Percentiles rank a stretch among this genome's conserved stretches.
Evolutionary conservation across 64 coral and sea anemone genomes (phyloP).

Genomic region (Stylophora pistillata): DNA sequence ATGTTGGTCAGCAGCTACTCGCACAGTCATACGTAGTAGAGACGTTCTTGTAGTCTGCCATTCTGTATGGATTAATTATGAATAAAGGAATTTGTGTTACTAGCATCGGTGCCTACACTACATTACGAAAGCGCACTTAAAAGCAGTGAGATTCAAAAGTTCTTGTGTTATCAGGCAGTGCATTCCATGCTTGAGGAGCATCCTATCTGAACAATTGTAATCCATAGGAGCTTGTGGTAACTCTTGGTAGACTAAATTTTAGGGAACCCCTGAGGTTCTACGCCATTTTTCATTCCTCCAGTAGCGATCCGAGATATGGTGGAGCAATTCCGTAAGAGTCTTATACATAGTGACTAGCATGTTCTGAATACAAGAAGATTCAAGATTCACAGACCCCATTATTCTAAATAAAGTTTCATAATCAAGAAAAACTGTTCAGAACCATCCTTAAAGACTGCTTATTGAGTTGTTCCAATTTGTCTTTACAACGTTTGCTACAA

Average conservation of each 20-base stretch:
- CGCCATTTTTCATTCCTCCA: slow-evolving; percentile 6
- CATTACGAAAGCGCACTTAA: slow-evolving; percentile 23
- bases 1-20: slow-evolving; percentile 15
- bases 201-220: slow-evolving; percentile 13
- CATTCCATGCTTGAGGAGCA: slow-evolving; percentile 30
- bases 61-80: background rate
- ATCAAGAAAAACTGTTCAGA: too few relatives aligned
- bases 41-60: slow-evolving; percentile 9
- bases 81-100: background rate
- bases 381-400: too few relatives aligned
- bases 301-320: slow-evolving; percentile 14
- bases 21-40: background rate
- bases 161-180: slow-evolving; percentile 20
- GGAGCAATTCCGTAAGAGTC: slow-evolving; percentile 23
- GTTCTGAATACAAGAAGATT: slow-evolving; percentile 14
- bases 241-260: too few relatives aligned
- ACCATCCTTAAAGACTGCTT: too few relatives aligned
- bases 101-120: background rate
- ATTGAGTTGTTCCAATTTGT: too few relatives aligned
- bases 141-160: slow-evolving; percentile 18
- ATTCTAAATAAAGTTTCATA: too few relatives aligned
- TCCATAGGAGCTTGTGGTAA: slow-evolving; percentile 16
- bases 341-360: slow-evolving; percentile 12
- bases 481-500: too few relatives aligned
- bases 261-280: slow-evolving; percentile 22